Evolutionary conservation across 2,797 vertebrate genomes (phyloP).

Genomic region (Staurois parvus): DNA sequence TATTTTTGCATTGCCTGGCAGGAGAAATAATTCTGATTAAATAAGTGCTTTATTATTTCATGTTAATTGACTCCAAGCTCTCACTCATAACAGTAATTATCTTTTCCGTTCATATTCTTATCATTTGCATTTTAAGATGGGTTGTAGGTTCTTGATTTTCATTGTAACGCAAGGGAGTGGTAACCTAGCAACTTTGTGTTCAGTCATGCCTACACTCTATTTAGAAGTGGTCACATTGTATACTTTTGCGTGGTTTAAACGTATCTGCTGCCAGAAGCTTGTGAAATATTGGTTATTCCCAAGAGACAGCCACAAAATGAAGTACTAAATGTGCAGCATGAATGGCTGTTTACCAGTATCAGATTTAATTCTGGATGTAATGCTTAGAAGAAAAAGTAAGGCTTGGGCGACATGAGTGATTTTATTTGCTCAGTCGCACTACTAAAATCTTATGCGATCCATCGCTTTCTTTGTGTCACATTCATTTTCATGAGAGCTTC

Average conservation of each 20-base stretch:
- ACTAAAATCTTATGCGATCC: no score
- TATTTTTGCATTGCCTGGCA: not conserved
- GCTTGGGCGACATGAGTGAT: not conserved
- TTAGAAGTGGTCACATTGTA: slow-evolving; percentile 4
- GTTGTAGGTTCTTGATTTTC: not conserved
- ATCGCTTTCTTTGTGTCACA: no score
- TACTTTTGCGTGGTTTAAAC: not conserved
- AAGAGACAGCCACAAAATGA: not conserved
- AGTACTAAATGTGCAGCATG: no score
- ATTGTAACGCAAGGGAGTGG: not conserved
- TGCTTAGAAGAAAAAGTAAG: not conserved
- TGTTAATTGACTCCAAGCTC: slow-evolving; percentile 40
- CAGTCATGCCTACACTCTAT: not conserved
- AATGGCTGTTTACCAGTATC: no score
- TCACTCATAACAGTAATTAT: slow-evolving; percentile 34
- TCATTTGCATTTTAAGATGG: slow-evolving; percentile 40
- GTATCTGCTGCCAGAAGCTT: not conserved
- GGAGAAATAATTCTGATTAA: slow-evolving; percentile 23
- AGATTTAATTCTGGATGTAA: not conserved
- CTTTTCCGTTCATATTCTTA: slow-evolving; percentile 18
- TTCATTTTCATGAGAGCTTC: no score
- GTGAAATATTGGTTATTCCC: no score
- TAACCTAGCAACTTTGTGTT: slow-evolving; percentile 46
- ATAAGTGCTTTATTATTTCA: slow-evolving; percentile 25
- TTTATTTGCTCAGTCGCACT: not conserved